phyloP scores from a whole-genome alignment of 1,140 invertebrate species.

The Atta colombica region DNA sequence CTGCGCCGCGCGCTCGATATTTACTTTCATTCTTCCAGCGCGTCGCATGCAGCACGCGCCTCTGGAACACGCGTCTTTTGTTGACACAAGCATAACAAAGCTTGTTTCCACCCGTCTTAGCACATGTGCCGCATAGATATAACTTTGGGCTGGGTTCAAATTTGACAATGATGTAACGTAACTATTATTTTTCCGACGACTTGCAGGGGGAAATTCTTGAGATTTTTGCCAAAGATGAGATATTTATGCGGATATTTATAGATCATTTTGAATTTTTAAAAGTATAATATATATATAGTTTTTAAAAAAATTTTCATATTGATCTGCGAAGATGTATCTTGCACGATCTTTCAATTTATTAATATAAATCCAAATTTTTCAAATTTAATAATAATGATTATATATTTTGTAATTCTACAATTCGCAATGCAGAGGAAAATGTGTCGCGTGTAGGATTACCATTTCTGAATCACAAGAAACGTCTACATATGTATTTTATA shows the following conservation, averaged over 20 bases:
- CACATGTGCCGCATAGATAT: slow-evolving; percentile 27
- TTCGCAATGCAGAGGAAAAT: neutral
- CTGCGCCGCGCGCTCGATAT: slow-evolving; percentile 75
- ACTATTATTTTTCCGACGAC: neutral
- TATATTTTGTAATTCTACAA: neutral
- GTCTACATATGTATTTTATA: too few species aligned
- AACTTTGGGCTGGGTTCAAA: slow-evolving; percentile 7
- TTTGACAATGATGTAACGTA: slow-evolving; percentile 28
- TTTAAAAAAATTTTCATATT: too few species aligned
- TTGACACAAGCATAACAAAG: slow-evolving; percentile 46
- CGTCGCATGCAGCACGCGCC: slow-evolving; percentile 58
- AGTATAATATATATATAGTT: too few species aligned
- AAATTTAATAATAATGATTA: slow-evolving; percentile 3
- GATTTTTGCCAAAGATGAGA: neutral
- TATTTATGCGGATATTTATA: too few species aligned
- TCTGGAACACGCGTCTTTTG: slow-evolving; percentile 45
- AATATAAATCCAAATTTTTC: slow-evolving; percentile 8
- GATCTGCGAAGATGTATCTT: neutral
- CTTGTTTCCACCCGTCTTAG: slow-evolving; percentile 35
- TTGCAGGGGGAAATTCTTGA: neutral
- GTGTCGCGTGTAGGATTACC: neutral
- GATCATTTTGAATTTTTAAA: neutral
- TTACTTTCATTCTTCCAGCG: slow-evolving; percentile 57
- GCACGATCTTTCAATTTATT: neutral
- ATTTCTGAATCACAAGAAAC: too few species aligned